A percentile compares a stretch with the other conserved stretches of the same genome.
Evolutionary conservation across 2,888 invertebrate species (phyloP).

Genomic region (Patella depressa): DNA sequence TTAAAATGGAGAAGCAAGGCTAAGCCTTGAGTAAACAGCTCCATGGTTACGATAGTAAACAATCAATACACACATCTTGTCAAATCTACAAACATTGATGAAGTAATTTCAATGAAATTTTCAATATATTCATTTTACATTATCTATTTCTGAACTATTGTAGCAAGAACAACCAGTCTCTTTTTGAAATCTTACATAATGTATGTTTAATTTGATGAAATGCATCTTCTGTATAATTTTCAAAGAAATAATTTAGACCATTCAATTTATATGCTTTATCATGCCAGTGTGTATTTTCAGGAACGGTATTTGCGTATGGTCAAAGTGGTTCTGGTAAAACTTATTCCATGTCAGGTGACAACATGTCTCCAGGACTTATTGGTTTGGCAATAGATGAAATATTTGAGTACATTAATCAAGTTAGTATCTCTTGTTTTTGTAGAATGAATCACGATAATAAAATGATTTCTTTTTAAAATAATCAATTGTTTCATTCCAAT

Average conservation of each 20-base stretch:
- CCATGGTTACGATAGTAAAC: too few relatives aligned
- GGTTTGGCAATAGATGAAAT: constrained; percentile 78
- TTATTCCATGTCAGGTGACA: constrained; percentile 75
- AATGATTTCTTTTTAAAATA: too few relatives aligned
- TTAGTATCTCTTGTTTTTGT: constrained; percentile 40
- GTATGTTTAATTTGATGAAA: neutral
- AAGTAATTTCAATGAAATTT: too few relatives aligned
- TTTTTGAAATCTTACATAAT: too few relatives aligned
- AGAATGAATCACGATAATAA: too few relatives aligned
- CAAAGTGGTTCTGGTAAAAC: constrained; percentile 87
- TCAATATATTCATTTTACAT: too few relatives aligned
- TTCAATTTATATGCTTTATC: constrained; percentile 21
- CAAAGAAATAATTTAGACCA: neutral
- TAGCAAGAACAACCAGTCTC: too few relatives aligned
- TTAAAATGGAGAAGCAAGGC: too few relatives aligned
- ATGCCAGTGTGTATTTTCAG: constrained; percentile 67
- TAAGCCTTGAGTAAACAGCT: too few relatives aligned
- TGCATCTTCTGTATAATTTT: neutral
- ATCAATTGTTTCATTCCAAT: neutral
- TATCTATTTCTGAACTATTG: too few relatives aligned
- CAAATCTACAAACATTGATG: too few relatives aligned
- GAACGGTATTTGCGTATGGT: constrained; percentile 92
- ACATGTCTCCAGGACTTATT: constrained; percentile 81
- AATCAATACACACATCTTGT: too few relatives aligned
- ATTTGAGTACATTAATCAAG: constrained; percentile 68